Base-by-base conservation (phyloP, 2,888 invertebrate species). In the Ischnura elegans region DNA sequence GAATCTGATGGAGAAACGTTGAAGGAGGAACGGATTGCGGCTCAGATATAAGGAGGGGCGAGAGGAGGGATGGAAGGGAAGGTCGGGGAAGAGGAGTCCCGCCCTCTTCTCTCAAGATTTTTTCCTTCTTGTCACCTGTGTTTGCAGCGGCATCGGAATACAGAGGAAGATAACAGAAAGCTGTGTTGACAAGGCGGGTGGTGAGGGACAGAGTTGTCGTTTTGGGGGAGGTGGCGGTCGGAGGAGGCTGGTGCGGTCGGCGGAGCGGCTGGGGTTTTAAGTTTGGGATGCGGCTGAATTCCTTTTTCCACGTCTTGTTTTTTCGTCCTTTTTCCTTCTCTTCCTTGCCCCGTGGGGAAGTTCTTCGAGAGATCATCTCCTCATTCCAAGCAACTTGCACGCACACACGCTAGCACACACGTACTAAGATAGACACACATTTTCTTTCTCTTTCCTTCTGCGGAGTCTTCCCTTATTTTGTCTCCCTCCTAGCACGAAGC, bases 141-240 rank as follows among this genome's bases (percentile, higher is more conserved):
- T 90, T 90, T 90, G 90, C 90, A 90, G 90, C 90, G 90, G 90
- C 90, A 90, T 90, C 90, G 90, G 61, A 90, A 90, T 90, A 90
- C 90, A 90, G 90, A 90, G 61, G 90, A 43, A 55, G 90, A 90
- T 90, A 90, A 90, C 90, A 61, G 90, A 90, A 90, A 90, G 90
- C 90, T 90, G 90, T 90, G 90, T 90, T 90, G 90, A 90, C 90
- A 90, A 90, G 90, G 90, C 90, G 61, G 90, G 90, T 45, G 66
- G 90, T 90, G 13, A 90, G 66, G 90, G 90, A 90, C 61, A 90
- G 90, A 90, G 90, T 90, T 90, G 90, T 90, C 90, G 90, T 90
- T 55, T 55, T 43, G 90, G 36, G 55, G 36, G 76, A 76, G 76
- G 76, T 36, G 51, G 29, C 16, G 76, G 46, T 47, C 29, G n/a